phyloP scores from a whole-genome alignment of 2,797 vertebrate genomes.

The Sebastes dallii region DNA sequence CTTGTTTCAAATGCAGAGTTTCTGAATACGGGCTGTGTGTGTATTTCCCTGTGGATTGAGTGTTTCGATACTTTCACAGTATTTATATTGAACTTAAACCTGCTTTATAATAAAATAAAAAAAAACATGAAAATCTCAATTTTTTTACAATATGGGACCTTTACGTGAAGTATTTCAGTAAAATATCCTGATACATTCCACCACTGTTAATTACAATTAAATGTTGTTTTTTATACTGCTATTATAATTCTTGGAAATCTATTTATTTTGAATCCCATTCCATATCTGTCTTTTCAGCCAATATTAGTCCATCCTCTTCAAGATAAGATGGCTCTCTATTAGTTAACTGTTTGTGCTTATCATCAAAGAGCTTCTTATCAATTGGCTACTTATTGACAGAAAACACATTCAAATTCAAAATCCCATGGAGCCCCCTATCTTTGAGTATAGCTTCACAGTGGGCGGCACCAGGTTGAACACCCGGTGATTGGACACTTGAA shows the following conservation, averaged over 20 bases:
- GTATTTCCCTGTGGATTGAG: no score
- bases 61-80: no score
- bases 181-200: not conserved
- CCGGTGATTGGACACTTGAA: slow-evolving; percentile 37
- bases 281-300: not conserved
- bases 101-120: no score
- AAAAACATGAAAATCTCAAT: no score
- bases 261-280: not conserved
- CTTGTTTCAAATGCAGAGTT: no score
- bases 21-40: no score
- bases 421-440: not conserved
- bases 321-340: not conserved
- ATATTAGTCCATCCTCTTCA: not conserved
- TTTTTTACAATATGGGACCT: no score
- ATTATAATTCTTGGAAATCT: not conserved
- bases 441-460: not conserved
- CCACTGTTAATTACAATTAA: not conserved
- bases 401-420: slow-evolving; percentile 72
- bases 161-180: not conserved
- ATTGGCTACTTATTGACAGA: slow-evolving; percentile 59
- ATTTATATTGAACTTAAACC: no score
- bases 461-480: fast-evolving
- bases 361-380: slow-evolving; percentile 36
- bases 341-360: slow-evolving; percentile 6
- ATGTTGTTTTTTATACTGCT: not conserved